A percentile compares a stretch with the other conserved stretches of the same genome.
phyloP scores from a whole-genome alignment of 2,113 vertebrate species.

The Chamaetylas fuelleborni region DNA sequence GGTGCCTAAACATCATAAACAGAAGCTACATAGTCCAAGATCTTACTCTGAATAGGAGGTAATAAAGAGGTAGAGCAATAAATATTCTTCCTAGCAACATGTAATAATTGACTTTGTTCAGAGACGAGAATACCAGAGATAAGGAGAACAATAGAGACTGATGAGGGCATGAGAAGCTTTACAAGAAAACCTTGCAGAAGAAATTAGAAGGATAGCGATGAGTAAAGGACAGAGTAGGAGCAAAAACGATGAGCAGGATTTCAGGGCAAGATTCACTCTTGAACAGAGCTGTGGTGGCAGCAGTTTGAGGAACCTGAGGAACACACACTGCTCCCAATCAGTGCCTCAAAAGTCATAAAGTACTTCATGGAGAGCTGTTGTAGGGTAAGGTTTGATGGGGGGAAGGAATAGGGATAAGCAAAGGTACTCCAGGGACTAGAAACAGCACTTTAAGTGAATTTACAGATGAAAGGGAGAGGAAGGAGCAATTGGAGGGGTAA shows the following conservation, averaged over 20 bases:
- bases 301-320: neutral
- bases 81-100: neutral
- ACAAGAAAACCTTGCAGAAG: neutral
- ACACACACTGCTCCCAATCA: neutral
- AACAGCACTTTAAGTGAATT: neutral
- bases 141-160: neutral
- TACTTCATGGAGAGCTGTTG: neutral
- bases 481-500: neutral
- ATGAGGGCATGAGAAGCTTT: neutral
- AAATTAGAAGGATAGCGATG: neutral
- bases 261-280: neutral
- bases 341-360: neutral
- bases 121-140: neutral
- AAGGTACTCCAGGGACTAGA: neutral
- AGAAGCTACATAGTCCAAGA: neutral
- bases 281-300: neutral
- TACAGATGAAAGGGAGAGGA: neutral
- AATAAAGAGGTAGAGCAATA: neutral
- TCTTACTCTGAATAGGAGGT: neutral
- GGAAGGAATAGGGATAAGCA: neutral
- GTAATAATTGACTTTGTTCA: neutral
- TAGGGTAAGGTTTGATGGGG: neutral
- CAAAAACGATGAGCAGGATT: neutral
- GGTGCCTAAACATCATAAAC: neutral
- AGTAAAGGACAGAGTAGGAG: neutral